A percentile compares a stretch with the other conserved stretches of the same genome.
Evolutionary conservation across 1,140 invertebrate species (phyloP).

Genomic region (Orchestia grillus): DNA sequence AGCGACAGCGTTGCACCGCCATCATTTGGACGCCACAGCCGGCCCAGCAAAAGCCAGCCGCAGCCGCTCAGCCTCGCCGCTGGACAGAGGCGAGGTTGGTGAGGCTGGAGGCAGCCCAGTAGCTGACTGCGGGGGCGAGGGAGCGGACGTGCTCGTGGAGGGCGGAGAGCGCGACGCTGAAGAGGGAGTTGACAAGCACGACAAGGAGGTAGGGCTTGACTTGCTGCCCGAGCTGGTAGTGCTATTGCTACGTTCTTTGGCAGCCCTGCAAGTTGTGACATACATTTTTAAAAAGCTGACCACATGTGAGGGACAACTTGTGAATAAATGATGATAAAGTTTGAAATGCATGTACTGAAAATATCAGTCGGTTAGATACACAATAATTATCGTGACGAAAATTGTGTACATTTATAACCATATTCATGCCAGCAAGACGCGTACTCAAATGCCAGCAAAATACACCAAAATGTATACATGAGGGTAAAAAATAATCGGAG

Average conservation of each 20-base stretch:
- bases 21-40: conserved; percentile 4
- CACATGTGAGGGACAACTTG: neutral
- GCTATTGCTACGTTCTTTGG: conserved; percentile 31
- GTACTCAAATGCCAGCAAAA: too few relatives aligned
- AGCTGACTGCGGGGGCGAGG: neutral
- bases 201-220: neutral
- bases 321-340: neutral
- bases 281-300: neutral
- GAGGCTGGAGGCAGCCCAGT: neutral
- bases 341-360: too few relatives aligned
- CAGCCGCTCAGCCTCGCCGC: conserved; percentile 39
- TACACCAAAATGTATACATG: too few relatives aligned
- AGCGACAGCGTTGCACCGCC: conserved; percentile 45
- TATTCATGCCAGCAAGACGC: too few relatives aligned
- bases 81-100: neutral
- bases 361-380: too few relatives aligned
- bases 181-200: conserved; percentile 6
- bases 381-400: too few relatives aligned
- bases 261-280: neutral
- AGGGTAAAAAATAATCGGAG: too few relatives aligned
- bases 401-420: too few relatives aligned
- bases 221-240: conserved; percentile 16
- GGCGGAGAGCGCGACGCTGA: conserved; percentile 14
- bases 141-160: conserved; percentile 1
- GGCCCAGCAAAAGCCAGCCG: conserved; percentile 1